phyloP scores from a whole-genome alignment of 2,113 vertebrate species.

The Montifringilla adamsi region DNA sequence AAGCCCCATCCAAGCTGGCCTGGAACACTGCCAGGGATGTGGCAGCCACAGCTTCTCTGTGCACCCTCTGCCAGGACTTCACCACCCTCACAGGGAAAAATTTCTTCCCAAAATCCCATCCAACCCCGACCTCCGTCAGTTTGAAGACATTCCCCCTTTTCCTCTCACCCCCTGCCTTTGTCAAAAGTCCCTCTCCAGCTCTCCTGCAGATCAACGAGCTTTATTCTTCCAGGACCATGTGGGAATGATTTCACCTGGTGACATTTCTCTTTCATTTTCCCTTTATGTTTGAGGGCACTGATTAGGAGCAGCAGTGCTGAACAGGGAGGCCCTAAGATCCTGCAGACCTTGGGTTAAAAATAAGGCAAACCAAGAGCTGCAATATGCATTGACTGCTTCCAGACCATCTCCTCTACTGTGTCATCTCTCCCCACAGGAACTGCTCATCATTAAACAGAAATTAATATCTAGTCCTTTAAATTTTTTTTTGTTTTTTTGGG shows the following conservation, averaged over 20 bases:
- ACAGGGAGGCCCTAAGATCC: background rate
- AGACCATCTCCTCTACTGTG: background rate
- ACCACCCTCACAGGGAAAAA: background rate
- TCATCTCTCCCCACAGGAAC: background rate
- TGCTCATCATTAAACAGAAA: background rate
- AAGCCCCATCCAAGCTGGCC: fast-evolving
- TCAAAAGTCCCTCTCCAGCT: background rate
- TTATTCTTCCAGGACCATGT: background rate
- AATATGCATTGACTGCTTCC: background rate
- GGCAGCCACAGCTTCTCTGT: background rate
- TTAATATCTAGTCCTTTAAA: background rate
- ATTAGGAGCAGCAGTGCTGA: background rate
- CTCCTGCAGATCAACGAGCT: background rate
- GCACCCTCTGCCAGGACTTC: background rate
- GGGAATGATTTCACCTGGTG: background rate
- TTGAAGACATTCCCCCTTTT: background rate
- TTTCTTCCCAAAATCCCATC: background rate
- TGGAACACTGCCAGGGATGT: background rate
- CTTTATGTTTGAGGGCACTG: background rate
- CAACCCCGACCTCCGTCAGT: background rate
- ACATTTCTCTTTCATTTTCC: background rate
- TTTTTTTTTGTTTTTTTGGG: background rate
- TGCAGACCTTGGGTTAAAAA: background rate
- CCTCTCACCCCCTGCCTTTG: background rate
- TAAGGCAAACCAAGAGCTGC: background rate